Conservation (phyloP, 2,888 invertebrate species). For the Cephus sareptanus region DNA sequence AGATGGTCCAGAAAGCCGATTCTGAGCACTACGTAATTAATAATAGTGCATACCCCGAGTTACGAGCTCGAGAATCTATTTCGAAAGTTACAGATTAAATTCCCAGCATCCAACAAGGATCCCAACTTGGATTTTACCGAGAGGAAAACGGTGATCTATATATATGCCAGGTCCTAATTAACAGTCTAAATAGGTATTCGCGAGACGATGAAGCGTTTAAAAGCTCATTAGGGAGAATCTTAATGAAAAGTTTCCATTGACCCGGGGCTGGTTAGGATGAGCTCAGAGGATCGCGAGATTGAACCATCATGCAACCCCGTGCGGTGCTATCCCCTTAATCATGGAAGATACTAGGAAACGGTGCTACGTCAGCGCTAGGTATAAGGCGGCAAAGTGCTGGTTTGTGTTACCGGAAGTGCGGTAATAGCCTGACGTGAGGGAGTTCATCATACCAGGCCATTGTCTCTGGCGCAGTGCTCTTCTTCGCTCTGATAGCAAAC, state of each 20-base stretch:
- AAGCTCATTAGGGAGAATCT: constrained; percentile 25
- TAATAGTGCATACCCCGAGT: neutral
- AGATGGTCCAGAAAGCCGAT: neutral
- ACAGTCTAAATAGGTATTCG: constrained; percentile 33
- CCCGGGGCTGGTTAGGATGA: constrained; percentile 17
- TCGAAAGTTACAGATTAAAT: neutral
- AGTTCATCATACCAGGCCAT: constrained; percentile 23
- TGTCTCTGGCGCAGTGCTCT: constrained; percentile 10
- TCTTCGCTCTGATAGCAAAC: constrained; percentile 6
- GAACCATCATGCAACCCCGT: neutral
- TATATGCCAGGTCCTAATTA: constrained; percentile 28
- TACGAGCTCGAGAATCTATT: neutral
- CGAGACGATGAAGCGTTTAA: constrained; percentile 29
- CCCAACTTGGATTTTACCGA: neutral
- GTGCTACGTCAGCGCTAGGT: constrained; percentile 41
- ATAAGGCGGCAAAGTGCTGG: constrained; percentile 56
- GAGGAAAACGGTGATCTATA: neutral
- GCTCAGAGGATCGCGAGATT: constrained; percentile 4
- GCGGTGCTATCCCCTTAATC: constrained; percentile 25
- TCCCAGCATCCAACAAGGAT: neutral
- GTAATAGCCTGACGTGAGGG: constrained; percentile 47
- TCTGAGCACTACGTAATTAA: neutral
- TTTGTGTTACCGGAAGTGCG: constrained; percentile 60
- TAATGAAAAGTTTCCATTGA: constrained; percentile 34
- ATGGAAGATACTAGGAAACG: constrained; percentile 36